Conservation (phyloP, 2,113 vertebrate species). For the Pipa parva region DNA sequence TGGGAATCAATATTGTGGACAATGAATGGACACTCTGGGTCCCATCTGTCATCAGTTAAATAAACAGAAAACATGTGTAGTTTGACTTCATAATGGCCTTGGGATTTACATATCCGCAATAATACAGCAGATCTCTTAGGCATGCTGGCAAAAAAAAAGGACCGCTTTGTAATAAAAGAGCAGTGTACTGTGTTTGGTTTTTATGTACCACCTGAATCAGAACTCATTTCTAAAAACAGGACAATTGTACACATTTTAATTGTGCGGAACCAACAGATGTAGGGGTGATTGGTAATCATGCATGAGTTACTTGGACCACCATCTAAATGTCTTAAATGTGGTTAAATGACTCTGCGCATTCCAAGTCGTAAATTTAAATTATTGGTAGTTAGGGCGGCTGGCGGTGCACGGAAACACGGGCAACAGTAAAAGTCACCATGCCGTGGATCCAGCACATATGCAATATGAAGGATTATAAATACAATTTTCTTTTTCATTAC, state of each 20-base stretch:
- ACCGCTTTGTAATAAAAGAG: neutral
- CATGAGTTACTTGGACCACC: slow-evolving; percentile 41
- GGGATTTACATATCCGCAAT: neutral
- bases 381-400: slow-evolving; percentile 47
- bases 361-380: slow-evolving; percentile 51
- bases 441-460: slow-evolving; percentile 16
- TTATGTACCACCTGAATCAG: neutral
- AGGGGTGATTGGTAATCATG: slow-evolving; percentile 18
- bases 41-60: neutral
- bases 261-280: slow-evolving; percentile 33
- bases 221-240: neutral
- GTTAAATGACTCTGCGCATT: slow-evolving; percentile 43
- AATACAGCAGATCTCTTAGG: neutral
- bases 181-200: neutral
- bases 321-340: slow-evolving; percentile 43
- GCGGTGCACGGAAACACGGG: slow-evolving; percentile 44
- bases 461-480: slow-evolving; percentile 37
- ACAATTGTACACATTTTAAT: slow-evolving; percentile 14
- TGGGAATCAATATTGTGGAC: no score
- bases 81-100: neutral
- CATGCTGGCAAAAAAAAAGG: neutral
- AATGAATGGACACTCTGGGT: no score
- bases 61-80: neutral
- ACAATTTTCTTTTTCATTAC: slow-evolving; percentile 42
- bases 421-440: slow-evolving; percentile 47